Evolutionary conservation across 2,888 invertebrate genomes (phyloP).

Genomic region (Anodontia alba): DNA sequence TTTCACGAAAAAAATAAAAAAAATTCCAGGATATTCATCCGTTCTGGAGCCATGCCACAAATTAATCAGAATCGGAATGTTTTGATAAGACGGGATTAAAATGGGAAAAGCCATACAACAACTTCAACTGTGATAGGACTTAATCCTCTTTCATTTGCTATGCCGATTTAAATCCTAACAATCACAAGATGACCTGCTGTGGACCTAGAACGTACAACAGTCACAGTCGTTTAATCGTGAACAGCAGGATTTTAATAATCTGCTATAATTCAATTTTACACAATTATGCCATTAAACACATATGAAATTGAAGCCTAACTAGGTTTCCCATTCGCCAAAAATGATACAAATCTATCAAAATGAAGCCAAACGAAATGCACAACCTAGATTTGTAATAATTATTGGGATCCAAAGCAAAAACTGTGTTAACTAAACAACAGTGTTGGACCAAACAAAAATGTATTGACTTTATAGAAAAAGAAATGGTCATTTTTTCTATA

Average conservation of each 20-base stretch:
- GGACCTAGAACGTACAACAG: neutral
- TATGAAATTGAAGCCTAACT: neutral
- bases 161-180: neutral
- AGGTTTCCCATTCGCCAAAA: neutral
- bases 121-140: neutral
- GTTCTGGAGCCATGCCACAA: too few relatives aligned
- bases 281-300: slow-evolving; percentile 14
- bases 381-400: too few relatives aligned
- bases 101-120: slow-evolving; percentile 12
- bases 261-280: slow-evolving; percentile 12
- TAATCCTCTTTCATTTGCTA: slow-evolving; percentile 13
- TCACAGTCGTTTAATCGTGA: slow-evolving; percentile 9
- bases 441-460: too few relatives aligned
- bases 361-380: neutral
- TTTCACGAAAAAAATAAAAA: too few relatives aligned
- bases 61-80: slow-evolving; percentile 12
- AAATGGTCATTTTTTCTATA: too few relatives aligned
- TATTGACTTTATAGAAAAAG: too few relatives aligned
- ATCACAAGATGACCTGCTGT: slow-evolving; percentile 3
- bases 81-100: slow-evolving; percentile 1
- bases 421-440: too few relatives aligned
- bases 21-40: too few relatives aligned
- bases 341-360: neutral
- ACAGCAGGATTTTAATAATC: slow-evolving; percentile 3
- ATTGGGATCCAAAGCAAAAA: too few relatives aligned